These are phyloP conservation scores for Papio anubis DNA, from an alignment of 2,113 vertebrate genomes.

Conservation along the genomic window DNA sequence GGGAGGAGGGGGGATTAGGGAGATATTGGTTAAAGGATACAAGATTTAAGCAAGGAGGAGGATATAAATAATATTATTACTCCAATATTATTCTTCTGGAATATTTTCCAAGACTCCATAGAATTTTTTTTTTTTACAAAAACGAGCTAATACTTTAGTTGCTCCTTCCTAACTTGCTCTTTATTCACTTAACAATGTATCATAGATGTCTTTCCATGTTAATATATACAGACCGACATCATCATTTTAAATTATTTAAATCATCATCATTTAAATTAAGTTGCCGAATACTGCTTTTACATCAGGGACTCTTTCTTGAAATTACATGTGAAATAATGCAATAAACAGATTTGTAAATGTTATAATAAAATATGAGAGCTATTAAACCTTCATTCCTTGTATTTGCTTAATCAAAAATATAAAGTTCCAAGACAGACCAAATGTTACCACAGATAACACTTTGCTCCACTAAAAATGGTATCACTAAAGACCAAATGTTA, in stretches of 20 bases:
- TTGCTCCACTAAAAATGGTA: neutral
- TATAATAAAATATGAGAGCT: neutral
- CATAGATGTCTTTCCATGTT: neutral
- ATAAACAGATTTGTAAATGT: constrained; percentile 3
- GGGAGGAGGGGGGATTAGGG: too few relatives aligned
- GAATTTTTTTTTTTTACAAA: neutral
- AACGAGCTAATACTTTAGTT: neutral
- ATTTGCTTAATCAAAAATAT: constrained; percentile 12
- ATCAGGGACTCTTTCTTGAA: neutral
- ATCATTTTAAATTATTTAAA: neutral
- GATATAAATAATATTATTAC: constrained; percentile 4
- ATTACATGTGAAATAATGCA: neutral
- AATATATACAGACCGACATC: neutral
- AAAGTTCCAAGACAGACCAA: neutral
- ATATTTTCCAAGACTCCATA: neutral
- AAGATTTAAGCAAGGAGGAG: neutral
- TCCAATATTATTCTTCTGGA: neutral
- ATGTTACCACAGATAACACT: neutral
- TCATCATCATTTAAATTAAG: neutral
- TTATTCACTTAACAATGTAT: constrained; percentile 2
- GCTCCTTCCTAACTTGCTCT: neutral
- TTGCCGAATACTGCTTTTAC: neutral
- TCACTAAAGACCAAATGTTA: neutral
- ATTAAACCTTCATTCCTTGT: neutral
- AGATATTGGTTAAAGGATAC: neutral